Evolutionary conservation across 2,888 invertebrate genomes (phyloP).

Genomic region (Camponotus fellah): DNA sequence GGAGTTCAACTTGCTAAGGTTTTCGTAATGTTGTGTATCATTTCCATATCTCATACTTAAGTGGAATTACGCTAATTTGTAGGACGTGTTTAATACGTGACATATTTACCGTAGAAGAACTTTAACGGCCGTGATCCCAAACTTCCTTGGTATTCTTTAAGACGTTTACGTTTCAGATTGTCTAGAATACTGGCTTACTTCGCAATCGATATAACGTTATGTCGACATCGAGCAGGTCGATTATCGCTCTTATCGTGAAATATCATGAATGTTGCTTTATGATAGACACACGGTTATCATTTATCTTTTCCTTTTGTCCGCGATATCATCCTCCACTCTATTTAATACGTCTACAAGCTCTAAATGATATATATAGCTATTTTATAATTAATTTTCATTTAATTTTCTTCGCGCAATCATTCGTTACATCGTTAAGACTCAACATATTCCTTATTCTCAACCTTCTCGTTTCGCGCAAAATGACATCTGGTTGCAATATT

Average conservation of each 20-base stretch:
- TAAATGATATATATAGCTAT: conserved; percentile 14
- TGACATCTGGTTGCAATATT: conserved; percentile 25
- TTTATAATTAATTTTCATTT: not conserved
- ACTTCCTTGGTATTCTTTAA: not conserved
- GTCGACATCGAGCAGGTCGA: too few species aligned
- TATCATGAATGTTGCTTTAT: not conserved
- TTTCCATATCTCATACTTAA: conserved; percentile 39
- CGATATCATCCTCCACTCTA: not conserved
- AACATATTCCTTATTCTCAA: not conserved
- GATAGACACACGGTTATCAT: not conserved
- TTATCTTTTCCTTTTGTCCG: not conserved
- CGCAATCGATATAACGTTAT: not conserved
- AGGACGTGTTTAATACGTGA: conserved; percentile 27
- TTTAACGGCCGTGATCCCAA: conserved; percentile 15
- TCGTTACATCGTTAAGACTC: conserved; percentile 6
- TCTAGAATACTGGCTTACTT: not conserved
- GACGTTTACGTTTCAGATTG: not conserved
- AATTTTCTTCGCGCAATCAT: not conserved
- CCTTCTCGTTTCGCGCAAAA: not conserved
- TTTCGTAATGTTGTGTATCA: conserved; percentile 30
- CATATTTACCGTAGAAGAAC: conserved; percentile 24
- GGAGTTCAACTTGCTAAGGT: conserved; percentile 37
- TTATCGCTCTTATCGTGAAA: not conserved
- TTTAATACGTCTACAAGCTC: not conserved
- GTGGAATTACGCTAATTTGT: conserved; percentile 32